These are phyloP conservation scores for Leucozona laternaria DNA, from an alignment of 2,888 invertebrate species.

Conservation along the genomic window DNA sequence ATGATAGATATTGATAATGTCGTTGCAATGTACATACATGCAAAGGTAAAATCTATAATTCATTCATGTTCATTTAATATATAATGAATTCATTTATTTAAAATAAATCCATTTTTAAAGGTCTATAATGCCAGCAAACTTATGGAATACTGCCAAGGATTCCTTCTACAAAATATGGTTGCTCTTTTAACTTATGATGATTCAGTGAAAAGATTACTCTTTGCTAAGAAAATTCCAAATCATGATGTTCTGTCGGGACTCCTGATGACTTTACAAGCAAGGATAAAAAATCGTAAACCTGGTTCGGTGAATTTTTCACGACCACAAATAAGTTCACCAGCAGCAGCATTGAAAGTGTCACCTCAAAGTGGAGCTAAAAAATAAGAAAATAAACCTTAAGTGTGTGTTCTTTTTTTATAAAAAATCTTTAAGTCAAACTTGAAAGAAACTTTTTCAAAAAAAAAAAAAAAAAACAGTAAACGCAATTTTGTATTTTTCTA, in stretches of 20 bases:
- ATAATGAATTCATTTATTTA: neutral
- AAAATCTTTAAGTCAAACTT: constrained; percentile 52
- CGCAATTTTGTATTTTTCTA: constrained; percentile 56
- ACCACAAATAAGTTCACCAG: constrained; percentile 79
- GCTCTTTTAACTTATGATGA: constrained; percentile 95
- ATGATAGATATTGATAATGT: constrained; percentile 94
- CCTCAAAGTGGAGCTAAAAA: constrained; percentile 60
- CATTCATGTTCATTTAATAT: neutral
- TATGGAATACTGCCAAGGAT: constrained; percentile 95
- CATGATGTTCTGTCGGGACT: constrained; percentile 94
- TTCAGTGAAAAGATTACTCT: constrained; percentile 93
- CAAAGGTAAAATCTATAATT: constrained; percentile 87
- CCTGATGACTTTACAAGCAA: constrained; percentile 90
- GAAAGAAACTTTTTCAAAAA: constrained; percentile 5
- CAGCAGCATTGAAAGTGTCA: constrained; percentile 63
- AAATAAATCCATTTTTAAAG: constrained; percentile 83
- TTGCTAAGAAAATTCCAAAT: constrained; percentile 94
- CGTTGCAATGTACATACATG: constrained; percentile 96
- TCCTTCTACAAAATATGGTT: constrained; percentile 96
- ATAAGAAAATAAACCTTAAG: constrained; percentile 3
- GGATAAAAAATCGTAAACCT: constrained; percentile 88
- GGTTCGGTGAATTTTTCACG: constrained; percentile 79
- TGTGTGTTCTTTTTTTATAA: constrained; percentile 7
- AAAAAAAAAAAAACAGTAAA: constrained; percentile 22
- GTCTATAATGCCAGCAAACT: constrained; percentile 94